Evolutionary conservation across 2,797 vertebrate genomes (phyloP).

Genomic region (Sebastes glaucus): DNA sequence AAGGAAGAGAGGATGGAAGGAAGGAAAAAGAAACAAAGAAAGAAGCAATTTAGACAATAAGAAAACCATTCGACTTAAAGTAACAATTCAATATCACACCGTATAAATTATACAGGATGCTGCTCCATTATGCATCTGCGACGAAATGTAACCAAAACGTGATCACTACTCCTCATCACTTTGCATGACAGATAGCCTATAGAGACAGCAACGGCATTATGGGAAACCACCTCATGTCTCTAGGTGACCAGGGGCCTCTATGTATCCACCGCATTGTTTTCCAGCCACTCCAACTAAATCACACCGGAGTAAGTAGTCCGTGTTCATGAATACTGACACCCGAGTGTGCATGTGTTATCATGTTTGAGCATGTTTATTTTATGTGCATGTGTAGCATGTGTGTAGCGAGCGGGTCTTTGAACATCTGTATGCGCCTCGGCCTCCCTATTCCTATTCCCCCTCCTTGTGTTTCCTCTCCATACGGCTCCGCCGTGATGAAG

Average conservation of each 20-base stretch:
- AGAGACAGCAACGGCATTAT: slow-evolving; percentile 41
- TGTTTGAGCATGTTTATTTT: slow-evolving; percentile 63
- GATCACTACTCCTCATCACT: slow-evolving; percentile 27
- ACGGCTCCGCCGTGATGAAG: slow-evolving; percentile 69
- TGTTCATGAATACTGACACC: slow-evolving; percentile 76
- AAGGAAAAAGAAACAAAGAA: background rate
- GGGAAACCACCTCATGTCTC: slow-evolving; percentile 53
- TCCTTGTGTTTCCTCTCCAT: slow-evolving; percentile 65
- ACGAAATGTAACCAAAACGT: slow-evolving; percentile 54
- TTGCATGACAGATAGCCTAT: slow-evolving; percentile 35
- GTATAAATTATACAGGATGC: slow-evolving; percentile 55
- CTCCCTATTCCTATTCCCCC: slow-evolving; percentile 49
- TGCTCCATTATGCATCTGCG: slow-evolving; percentile 43
- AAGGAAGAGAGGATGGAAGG: background rate
- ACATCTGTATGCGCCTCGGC: slow-evolving; percentile 61
- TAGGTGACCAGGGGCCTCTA: slow-evolving; percentile 31
- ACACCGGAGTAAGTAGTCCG: slow-evolving; percentile 58
- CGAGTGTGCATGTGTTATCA: slow-evolving; percentile 45
- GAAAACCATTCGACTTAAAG: background rate
- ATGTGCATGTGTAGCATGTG: slow-evolving; percentile 46
- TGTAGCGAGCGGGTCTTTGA: slow-evolving; percentile 18
- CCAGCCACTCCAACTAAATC: slow-evolving; percentile 67
- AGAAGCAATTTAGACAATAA: background rate
- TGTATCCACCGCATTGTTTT: slow-evolving; percentile 36
- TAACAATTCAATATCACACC: slow-evolving; percentile 47